phyloP scores from a whole-genome alignment of 2,113 vertebrate species.

The Notarius quadriscutis region DNA sequence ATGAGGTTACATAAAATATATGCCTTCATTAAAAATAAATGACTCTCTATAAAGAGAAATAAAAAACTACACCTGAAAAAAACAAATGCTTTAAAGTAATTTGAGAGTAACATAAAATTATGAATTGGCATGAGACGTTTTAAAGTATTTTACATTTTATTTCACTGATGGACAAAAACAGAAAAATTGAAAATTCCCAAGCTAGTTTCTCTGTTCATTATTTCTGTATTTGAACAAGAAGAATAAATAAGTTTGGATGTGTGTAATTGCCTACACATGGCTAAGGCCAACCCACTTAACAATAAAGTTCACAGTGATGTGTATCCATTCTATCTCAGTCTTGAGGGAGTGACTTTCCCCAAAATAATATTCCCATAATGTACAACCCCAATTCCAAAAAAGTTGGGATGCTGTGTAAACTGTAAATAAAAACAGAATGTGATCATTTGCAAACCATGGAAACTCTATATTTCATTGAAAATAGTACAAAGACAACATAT shows the following conservation, averaged over 20 bases:
- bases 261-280: neutral
- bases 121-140: neutral
- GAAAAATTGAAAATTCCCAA: neutral
- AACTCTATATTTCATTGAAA: too few relatives aligned
- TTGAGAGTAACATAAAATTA: neutral
- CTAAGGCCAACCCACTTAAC: neutral
- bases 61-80: neutral
- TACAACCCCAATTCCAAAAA: too few relatives aligned
- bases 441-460: too few relatives aligned
- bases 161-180: neutral
- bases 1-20: neutral
- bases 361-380: neutral
- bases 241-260: neutral
- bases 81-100: neutral
- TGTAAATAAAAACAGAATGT: too few relatives aligned
- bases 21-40: neutral
- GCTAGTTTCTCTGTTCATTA: neutral
- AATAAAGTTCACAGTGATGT: neutral
- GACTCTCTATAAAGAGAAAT: neutral
- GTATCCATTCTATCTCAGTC: neutral
- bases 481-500: too few relatives aligned
- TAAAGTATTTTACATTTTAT: neutral
- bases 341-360: neutral
- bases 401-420: too few relatives aligned
- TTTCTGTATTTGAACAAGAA: neutral